Evolutionary conservation across 2,113 vertebrate species (phyloP).

Genomic region (Corydoras maculifer): DNA sequence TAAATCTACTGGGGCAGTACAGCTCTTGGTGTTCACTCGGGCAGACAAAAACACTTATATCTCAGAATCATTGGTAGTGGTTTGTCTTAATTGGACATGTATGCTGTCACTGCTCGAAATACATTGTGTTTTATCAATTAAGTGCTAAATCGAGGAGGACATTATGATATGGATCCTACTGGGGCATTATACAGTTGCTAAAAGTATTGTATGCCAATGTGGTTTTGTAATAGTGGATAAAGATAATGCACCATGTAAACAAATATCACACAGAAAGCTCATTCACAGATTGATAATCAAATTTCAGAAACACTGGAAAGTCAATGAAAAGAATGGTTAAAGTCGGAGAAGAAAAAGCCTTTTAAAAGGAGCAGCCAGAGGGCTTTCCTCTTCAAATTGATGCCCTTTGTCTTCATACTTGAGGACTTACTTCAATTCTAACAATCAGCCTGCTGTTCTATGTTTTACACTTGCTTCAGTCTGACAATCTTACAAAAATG

Average conservation of each 20-base stretch:
- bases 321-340: constrained; percentile 11
- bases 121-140: too few relatives aligned
- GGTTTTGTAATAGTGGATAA: constrained; percentile 23
- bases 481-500: too few relatives aligned
- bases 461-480: too few relatives aligned
- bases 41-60: background rate
- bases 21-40: background rate
- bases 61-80: too few relatives aligned
- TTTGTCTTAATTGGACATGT: too few relatives aligned
- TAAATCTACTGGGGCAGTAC: background rate
- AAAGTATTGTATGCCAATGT: constrained; percentile 12
- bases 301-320: constrained; percentile 2
- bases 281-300: background rate
- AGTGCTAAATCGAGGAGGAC: too few relatives aligned
- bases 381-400: constrained; percentile 23
- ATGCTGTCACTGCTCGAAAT: too few relatives aligned
- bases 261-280: constrained; percentile 14
- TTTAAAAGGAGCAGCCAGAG: constrained; percentile 20
- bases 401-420: constrained; percentile 14
- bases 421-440: constrained; percentile 31
- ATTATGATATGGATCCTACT: too few relatives aligned
- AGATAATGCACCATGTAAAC: constrained; percentile 23
- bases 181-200: background rate
- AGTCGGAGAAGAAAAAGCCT: background rate
- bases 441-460: constrained; percentile 31